These are phyloP conservation scores for Amphipoea oculea DNA, from an alignment of 2,888 invertebrate genomes.

Conservation along the genomic window DNA sequence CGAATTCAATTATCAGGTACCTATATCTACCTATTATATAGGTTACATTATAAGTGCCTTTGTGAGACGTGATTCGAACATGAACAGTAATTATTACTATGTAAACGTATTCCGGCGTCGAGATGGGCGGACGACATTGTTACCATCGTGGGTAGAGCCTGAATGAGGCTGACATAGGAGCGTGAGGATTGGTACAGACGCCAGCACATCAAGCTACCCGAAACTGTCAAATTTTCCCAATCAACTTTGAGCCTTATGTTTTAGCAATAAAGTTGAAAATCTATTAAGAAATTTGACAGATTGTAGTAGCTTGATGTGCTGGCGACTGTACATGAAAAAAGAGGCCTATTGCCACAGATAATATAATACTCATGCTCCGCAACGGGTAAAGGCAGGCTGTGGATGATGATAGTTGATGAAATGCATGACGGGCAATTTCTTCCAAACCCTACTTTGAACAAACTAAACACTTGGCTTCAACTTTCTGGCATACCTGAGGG, in stretches of 20 bases:
- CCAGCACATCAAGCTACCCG: no score
- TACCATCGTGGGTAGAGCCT: not conserved
- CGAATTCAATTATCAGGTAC: constrained; percentile 44
- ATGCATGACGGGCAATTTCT: not conserved
- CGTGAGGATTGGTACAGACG: not conserved
- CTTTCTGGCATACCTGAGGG: not conserved
- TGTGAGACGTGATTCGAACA: constrained; percentile 3
- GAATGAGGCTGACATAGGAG: not conserved
- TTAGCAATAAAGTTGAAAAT: no score
- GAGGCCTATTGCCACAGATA: not conserved
- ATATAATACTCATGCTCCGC: not conserved
- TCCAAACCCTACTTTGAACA: not conserved
- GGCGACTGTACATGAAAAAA: not conserved
- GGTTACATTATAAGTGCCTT: not conserved
- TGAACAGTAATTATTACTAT: constrained; percentile 6
- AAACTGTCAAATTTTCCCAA: no score
- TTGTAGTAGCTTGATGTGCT: no score
- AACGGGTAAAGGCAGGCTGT: not conserved
- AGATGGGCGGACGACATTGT: not conserved
- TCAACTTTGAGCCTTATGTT: no score
- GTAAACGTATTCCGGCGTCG: not conserved
- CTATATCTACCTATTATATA: not conserved
- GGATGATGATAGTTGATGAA: not conserved
- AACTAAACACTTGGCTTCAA: not conserved
- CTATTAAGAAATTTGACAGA: no score